These are phyloP conservation scores for Leptoteleia sp. DNA, from an alignment of 1,140 invertebrate species.

Conservation along the genomic window DNA sequence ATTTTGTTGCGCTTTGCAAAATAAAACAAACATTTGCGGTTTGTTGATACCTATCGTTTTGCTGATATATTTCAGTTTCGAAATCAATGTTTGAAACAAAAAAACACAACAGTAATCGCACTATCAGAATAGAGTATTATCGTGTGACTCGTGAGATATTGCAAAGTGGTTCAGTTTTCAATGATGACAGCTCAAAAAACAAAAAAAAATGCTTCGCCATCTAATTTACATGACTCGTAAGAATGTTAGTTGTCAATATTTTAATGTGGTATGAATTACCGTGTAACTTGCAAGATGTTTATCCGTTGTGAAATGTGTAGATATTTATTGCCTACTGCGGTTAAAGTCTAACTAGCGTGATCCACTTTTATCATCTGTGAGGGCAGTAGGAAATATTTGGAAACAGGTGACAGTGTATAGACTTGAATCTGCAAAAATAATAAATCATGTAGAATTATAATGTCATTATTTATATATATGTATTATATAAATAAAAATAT, in stretches of 20 bases:
- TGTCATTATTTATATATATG: no score
- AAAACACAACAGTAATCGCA: no score
- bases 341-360: constrained; percentile 36
- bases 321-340: constrained; percentile 46
- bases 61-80: not conserved
- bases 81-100: no score
- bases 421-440: constrained; percentile 92
- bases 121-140: not conserved
- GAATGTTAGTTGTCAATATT: constrained; percentile 20
- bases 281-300: constrained; percentile 30
- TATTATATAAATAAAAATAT: no score
- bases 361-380: constrained; percentile 77
- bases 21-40: not conserved
- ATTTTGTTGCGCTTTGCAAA: not conserved
- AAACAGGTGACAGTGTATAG: constrained; percentile 92
- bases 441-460: no score
- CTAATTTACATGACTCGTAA: constrained; percentile 35
- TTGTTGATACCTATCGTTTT: not conserved
- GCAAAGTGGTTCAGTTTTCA: constrained; percentile 3
- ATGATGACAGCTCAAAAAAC: constrained; percentile 2
- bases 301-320: constrained; percentile 38
- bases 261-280: constrained; percentile 15
- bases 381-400: constrained; percentile 90
- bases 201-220: not conserved
- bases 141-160: constrained; percentile 1